Evolutionary conservation across 2,888 invertebrate species (phyloP).

Genomic region (Lydus trimaculatus): DNA sequence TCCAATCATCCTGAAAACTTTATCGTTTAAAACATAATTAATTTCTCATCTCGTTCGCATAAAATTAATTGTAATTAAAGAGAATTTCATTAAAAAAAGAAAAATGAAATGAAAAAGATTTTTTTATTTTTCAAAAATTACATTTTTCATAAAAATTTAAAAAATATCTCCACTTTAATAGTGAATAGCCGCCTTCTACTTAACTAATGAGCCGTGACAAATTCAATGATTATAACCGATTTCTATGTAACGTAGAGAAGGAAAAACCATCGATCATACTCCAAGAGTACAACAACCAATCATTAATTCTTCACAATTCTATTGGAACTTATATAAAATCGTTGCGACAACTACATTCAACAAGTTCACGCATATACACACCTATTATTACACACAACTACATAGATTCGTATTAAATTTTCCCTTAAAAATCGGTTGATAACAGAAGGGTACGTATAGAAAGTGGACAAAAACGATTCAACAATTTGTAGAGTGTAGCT

Average conservation of each 20-base stretch:
- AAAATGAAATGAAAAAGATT: background rate
- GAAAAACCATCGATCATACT: slow-evolving; percentile 25
- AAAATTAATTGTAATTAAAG: background rate
- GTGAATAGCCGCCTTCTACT: no score
- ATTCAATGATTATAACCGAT: background rate
- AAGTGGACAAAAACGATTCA: background rate
- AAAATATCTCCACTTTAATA: no score
- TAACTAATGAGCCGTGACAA: background rate
- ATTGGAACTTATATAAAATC: background rate
- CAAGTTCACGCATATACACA: background rate
- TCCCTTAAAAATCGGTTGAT: no score
- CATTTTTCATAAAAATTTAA: no score
- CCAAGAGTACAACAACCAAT: slow-evolving; percentile 19
- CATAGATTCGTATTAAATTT: background rate
- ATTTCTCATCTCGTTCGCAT: background rate
- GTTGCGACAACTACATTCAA: background rate
- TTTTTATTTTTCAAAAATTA: no score
- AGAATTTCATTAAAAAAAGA: background rate
- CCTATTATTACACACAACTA: background rate
- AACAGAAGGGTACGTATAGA: background rate
- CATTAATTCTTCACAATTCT: slow-evolving; percentile 23
- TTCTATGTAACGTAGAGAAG: background rate
- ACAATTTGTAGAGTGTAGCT: background rate
- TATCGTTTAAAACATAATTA: background rate
- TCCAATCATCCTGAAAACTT: background rate